Evolutionary conservation across 2,888 invertebrate species (phyloP), one percentile per base, ranked within the genome.

Genomic region (Eretmocerus hayati): DNA sequence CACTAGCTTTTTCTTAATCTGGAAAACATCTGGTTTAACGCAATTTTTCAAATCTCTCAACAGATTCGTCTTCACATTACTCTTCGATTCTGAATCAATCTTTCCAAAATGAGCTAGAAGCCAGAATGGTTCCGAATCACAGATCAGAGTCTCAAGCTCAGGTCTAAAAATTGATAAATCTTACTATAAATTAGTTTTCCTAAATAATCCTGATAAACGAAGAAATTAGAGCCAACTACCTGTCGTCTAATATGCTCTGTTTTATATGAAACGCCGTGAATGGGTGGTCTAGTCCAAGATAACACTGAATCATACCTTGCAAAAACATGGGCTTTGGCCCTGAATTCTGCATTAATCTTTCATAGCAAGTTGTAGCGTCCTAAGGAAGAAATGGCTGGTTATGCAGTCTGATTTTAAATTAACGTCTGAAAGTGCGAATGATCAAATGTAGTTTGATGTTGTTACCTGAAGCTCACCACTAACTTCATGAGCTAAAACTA

Each of bases 361-460:
- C 93, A 67, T 93, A 93, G 64, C 91, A 91, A 2, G 87, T 81
- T 2, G 90, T 85, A 1, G 91, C 91, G 65, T 93, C 91, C 67
- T 79, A 72, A 59, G 46, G 40, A 37, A 36, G 41, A 26, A 9
- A 11, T 26, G 6, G 26, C n/a, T n/a, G n/a, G n/a, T n/a, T n/a
- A n/a, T n/a, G n/a, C n/a, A n/a, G n/a, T n/a, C n/a, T n/a, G n/a
- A n/a, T n/a, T n/a, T n/a, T n/a, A n/a, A n/a, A n/a, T n/a, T n/a
- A n/a, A n/a, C n/a, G n/a, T n/a, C n/a, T n/a, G n/a, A n/a, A n/a
- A n/a, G n/a, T n/a, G n/a, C n/a, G n/a, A n/a, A n/a, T n/a, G n/a
- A n/a, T n/a, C n/a, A n/a, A n/a, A n/a, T n/a, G n/a, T n/a, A n/a
- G n/a, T n/a, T n/a, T n/a, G n/a, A 30, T 30, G 30, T 9, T 30